Evolutionary conservation across 2,888 invertebrate species (phyloP), one percentile per base, ranked within the genome.

Genomic region (Buathra laborator): DNA sequence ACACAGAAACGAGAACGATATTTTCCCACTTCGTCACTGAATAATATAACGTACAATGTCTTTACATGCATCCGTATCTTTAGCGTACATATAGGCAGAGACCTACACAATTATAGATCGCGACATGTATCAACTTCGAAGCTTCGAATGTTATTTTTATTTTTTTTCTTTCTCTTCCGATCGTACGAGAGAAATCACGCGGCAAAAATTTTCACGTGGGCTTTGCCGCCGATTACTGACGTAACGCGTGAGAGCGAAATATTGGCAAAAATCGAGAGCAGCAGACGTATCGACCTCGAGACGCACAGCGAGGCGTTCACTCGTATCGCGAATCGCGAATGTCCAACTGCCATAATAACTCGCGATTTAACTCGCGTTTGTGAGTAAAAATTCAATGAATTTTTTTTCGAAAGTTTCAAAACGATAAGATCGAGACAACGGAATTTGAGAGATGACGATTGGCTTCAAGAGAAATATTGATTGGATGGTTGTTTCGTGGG

Each of bases 151-250:
- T 5, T n/a, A n/a, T 37, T 37, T 37, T 37, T 37, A 1, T 37
- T 7, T 7, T 0, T 7, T 67, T 81, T 7, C 5, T 7, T 67
- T 81, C 80, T 81, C 80, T 76, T 64, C 3, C 76, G 64, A 48
- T 72, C 77, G 82, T 77, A 72, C 74, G 48, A 62, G 83, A 70
- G 70, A 44, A 16, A 24, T 78, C 59, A 19, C 71, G 37, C 16
- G 44, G 66, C 48, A 32, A 59, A 81, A 77, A 51, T 84, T 84
- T 84, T 74, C 81, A 84, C 84, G 84, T 84, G 84, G 84, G 84
- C 32, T 74, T 64, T 44, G 77, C 77, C 76, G 51, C 29, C 24
- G 76, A 59, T 48, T 37, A 77, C 72, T 84, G 84, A 84, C 84
- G 84, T 68, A 84, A 84, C 37, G 77, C 81, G 76, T 77, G 84